A percentile compares a stretch with the other conserved stretches of the same genome.
Evolutionary conservation across 2,797 vertebrate genomes (phyloP).

Genomic region (Sebastes taczanowskii): DNA sequence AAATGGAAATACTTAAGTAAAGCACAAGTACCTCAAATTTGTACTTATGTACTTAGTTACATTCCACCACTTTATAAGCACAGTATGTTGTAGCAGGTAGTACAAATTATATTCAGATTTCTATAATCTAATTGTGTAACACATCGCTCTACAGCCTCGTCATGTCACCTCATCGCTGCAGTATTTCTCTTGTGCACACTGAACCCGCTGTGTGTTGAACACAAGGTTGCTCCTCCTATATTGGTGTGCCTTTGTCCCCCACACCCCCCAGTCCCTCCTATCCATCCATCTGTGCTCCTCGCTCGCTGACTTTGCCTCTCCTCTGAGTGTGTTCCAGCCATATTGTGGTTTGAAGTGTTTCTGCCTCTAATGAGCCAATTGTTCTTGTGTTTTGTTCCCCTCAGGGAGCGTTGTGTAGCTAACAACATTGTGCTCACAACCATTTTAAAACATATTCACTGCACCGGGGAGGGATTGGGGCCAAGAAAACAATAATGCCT

Average conservation of each 20-base stretch:
- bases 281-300: slow-evolving; percentile 67
- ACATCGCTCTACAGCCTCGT: slow-evolving; percentile 9
- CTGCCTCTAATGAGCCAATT: slow-evolving; percentile 78
- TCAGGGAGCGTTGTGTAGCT: slow-evolving; percentile 63
- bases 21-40: not conserved
- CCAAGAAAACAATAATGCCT: slow-evolving; percentile 72
- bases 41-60: not conserved
- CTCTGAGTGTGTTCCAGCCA: slow-evolving; percentile 65
- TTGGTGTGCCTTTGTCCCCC: slow-evolving; percentile 14
- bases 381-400: slow-evolving; percentile 72
- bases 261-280: slow-evolving; percentile 13
- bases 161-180: slow-evolving; percentile 18
- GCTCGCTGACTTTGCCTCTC: slow-evolving; percentile 63
- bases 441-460: slow-evolving; percentile 75
- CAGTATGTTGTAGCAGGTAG: slow-evolving; percentile 10
- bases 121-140: slow-evolving; percentile 39
- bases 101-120: slow-evolving; percentile 35
- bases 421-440: slow-evolving; percentile 74
- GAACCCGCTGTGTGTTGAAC: slow-evolving; percentile 12
- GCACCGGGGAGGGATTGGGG: slow-evolving; percentile 66
- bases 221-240: slow-evolving; percentile 30
- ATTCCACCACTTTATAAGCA: not conserved
- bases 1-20: not conserved
- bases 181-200: slow-evolving; percentile 24
- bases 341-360: slow-evolving; percentile 72